Evolutionary conservation across 1,140 invertebrate genomes (phyloP).

Genomic region (Oedothorax gibbosus): DNA sequence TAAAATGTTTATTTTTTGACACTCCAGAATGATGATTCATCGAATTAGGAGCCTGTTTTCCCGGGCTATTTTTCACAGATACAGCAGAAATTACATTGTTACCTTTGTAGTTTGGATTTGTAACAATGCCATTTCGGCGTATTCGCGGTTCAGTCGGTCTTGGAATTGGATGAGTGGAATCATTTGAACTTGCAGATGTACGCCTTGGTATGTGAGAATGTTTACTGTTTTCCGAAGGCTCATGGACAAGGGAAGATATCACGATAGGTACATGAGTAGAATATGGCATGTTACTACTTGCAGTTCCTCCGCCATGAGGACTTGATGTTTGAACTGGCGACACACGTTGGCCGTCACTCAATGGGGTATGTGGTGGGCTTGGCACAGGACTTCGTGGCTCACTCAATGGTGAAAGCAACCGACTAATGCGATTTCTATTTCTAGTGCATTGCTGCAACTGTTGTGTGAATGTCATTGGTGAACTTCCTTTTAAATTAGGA

Average conservation of each 20-base stretch:
- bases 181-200: constrained; percentile 16
- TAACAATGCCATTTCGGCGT: constrained; percentile 87
- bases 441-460: constrained; percentile 77
- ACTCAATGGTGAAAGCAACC: constrained; percentile 78
- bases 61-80: constrained; percentile 73
- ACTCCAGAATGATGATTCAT: constrained; percentile 45
- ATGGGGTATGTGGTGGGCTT: constrained; percentile 83
- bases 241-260: constrained; percentile 29
- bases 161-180: constrained; percentile 49
- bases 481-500: constrained; percentile 64
- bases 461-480: constrained; percentile 77
- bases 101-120: constrained; percentile 84
- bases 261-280: constrained; percentile 55
- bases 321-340: constrained; percentile 49
- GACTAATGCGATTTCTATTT: constrained; percentile 67
- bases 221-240: constrained; percentile 25
- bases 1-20: constrained; percentile 48
- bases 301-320: constrained; percentile 14
- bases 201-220: constrained; percentile 43
- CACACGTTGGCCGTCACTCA: constrained; percentile 73
- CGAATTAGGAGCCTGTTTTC: constrained; percentile 66
- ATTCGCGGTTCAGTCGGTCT: constrained; percentile 68
- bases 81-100: constrained; percentile 70
- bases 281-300: constrained; percentile 17
- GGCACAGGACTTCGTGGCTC: constrained; percentile 85